Evolutionary conservation across 2,113 vertebrate species (phyloP).

Genomic region (Eretmochelys imbricata): DNA sequence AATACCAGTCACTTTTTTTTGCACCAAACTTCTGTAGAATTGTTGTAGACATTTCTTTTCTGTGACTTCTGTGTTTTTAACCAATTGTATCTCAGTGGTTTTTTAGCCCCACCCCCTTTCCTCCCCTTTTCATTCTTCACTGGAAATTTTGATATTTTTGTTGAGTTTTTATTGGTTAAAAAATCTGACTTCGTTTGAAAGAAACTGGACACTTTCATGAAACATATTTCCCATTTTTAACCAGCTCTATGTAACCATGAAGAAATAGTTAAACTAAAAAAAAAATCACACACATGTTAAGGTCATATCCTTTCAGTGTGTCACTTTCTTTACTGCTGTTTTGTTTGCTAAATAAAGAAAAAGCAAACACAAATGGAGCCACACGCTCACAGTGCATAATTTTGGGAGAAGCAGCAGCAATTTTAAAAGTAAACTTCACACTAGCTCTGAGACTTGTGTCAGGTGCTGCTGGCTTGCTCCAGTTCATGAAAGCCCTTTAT

Average conservation of each 20-base stretch:
- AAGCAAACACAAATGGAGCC: conserved; percentile 67
- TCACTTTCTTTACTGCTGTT: conserved; percentile 57
- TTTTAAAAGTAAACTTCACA: conserved; percentile 81
- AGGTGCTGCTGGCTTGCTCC: conserved; percentile 76
- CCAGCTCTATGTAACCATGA: conserved; percentile 9
- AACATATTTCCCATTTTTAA: background rate
- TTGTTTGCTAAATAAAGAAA: conserved; percentile 79
- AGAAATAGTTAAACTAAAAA: conserved; percentile 50
- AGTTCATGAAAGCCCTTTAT: conserved; percentile 82
- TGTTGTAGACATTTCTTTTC: background rate
- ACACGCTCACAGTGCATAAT: conserved; percentile 80
- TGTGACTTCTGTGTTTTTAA: background rate
- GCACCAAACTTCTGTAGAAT: conserved; percentile 26
- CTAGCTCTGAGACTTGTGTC: conserved; percentile 76
- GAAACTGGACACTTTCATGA: background rate
- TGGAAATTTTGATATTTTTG: background rate
- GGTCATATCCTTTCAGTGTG: conserved; percentile 55
- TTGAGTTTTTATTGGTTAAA: background rate
- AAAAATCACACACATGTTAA: conserved; percentile 65
- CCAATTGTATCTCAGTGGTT: background rate
- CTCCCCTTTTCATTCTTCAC: background rate
- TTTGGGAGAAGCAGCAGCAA: conserved; percentile 76
- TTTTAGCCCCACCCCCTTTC: background rate
- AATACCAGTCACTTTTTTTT: background rate
- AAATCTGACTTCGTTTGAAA: background rate